Evolutionary conservation across 2,797 vertebrate genomes (phyloP).

Genomic region (Cirrhinus mrigala): DNA sequence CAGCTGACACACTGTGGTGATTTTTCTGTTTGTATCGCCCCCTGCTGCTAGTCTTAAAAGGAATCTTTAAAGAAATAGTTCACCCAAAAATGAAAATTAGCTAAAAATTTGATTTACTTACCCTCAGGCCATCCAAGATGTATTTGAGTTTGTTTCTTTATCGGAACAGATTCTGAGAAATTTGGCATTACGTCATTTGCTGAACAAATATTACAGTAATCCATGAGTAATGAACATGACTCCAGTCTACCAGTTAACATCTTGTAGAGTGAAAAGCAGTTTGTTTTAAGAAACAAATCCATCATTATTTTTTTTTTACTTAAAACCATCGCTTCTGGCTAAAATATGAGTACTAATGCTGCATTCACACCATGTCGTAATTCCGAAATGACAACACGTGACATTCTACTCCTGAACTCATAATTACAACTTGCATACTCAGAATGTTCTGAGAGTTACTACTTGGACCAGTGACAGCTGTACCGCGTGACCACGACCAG

Average conservation of each 20-base stretch:
- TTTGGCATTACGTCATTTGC: background rate
- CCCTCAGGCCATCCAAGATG: background rate
- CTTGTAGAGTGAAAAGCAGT: background rate
- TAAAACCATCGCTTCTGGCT: background rate
- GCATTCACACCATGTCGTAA: too few species aligned
- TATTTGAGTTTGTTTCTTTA: background rate
- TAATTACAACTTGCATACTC: too few species aligned
- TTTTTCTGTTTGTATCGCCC: conserved; percentile 44
- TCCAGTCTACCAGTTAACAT: background rate
- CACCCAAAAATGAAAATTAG: background rate
- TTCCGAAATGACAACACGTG: too few species aligned
- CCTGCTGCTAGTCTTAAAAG: conserved; percentile 45
- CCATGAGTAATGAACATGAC: background rate
- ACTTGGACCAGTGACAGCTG: too few species aligned
- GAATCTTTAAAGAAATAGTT: background rate
- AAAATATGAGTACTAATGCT: background rate
- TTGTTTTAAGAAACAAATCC: background rate
- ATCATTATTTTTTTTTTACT: background rate
- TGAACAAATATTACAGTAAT: background rate
- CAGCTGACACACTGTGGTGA: background rate
- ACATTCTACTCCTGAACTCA: too few species aligned
- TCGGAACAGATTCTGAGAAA: background rate
- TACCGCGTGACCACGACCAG: too few species aligned
- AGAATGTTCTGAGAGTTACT: too few species aligned
- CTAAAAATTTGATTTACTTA: too few species aligned